A percentile compares a stretch with the other conserved stretches of the same genome.
Conservation (phyloP, 37 sponge, comb jelly and placozoan species). For the Chondrosia reniformis region DNA sequence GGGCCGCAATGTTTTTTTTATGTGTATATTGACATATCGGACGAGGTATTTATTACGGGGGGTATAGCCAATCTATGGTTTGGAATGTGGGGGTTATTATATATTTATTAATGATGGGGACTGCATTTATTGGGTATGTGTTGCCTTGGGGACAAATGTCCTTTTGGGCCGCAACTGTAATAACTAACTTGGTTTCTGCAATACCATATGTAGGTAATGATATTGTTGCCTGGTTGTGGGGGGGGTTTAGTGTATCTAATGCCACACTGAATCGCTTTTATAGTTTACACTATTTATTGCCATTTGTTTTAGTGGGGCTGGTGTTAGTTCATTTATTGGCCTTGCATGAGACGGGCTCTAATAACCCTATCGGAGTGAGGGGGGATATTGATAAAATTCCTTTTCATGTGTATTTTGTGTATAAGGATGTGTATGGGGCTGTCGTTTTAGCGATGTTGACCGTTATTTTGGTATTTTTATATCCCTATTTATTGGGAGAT, state of each 20-base stretch:
- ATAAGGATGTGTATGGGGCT: slow-evolving; percentile 59
- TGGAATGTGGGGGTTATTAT: slow-evolving; percentile 71
- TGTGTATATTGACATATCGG: slow-evolving; percentile 82
- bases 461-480: slow-evolving; percentile 38
- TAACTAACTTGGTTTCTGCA: slow-evolving; percentile 77
- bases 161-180: slow-evolving; percentile 79
- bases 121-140: slow-evolving; percentile 82
- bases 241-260: slow-evolving; percentile 70
- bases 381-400: slow-evolving; percentile 62
- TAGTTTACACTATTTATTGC: slow-evolving; percentile 80
- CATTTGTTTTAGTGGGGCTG: slow-evolving; percentile 63
- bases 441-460: slow-evolving; percentile 36
- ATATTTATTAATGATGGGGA: slow-evolving; percentile 72
- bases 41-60: slow-evolving; percentile 64
- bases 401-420: slow-evolving; percentile 59
- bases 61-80: slow-evolving; percentile 52
- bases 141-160: slow-evolving; percentile 83
- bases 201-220: slow-evolving; percentile 78
- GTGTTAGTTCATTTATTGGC: slow-evolving; percentile 53
- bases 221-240: slow-evolving; percentile 65
- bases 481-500: slow-evolving; percentile 63
- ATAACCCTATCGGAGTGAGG: slow-evolving; percentile 58
- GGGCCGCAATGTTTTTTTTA: slow-evolving; percentile 78
- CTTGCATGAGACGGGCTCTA: slow-evolving; percentile 62
- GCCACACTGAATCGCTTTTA: slow-evolving; percentile 79